Evolutionary conservation across 2,113 vertebrate species (phyloP), one percentile per base, ranked within the genome.

Genomic region (Nothobranchius furzeri): DNA sequence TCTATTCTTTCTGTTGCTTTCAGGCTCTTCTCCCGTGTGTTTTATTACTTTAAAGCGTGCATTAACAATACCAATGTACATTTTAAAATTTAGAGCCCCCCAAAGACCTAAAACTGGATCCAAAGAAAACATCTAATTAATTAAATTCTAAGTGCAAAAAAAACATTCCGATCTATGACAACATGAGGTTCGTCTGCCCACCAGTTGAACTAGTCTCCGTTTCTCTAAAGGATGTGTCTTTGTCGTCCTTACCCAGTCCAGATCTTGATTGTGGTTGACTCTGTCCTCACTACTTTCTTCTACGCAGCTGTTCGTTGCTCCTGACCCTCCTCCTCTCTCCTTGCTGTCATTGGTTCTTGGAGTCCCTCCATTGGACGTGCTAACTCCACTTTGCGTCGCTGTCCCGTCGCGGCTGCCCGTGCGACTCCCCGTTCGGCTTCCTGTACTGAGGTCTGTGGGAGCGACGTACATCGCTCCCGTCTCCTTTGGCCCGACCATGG

Each of bases 161-260:
- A 37, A 37, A 4, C 36, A 6, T 7, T 37, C 7, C 7, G 36
- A 37, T 37, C 36, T 37, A 7, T 4, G 12, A 4, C 20, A 20
- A 20, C 20, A 20, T 20, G 20, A 3, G 30, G 30, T 30, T 30
- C 30, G 4, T 47, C 46, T 20, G 20, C 20, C 13, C 46, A 14
- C 13, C 43, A 45, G 43, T 12, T 12, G 43, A 40, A 37, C 36
- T 37, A 37, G 37, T 40, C 37, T 40, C 37, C 37, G 20, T 20
- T 20, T 20, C 20, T 20, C 20, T 20, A 20, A 20, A 20, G 20
- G 37, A 2, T 14, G 37, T 3, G 24, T 60, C n/a, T 40, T 1
- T 42, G 35, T 43, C 15, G 36, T 76, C 3, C 89, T 91, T 88
- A 93, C 93, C 93, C 92, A 92, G 74, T 93, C 89, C 63, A 86